phyloP scores from a whole-genome alignment of 2,113 vertebrate species.

The Mobula hypostoma region DNA sequence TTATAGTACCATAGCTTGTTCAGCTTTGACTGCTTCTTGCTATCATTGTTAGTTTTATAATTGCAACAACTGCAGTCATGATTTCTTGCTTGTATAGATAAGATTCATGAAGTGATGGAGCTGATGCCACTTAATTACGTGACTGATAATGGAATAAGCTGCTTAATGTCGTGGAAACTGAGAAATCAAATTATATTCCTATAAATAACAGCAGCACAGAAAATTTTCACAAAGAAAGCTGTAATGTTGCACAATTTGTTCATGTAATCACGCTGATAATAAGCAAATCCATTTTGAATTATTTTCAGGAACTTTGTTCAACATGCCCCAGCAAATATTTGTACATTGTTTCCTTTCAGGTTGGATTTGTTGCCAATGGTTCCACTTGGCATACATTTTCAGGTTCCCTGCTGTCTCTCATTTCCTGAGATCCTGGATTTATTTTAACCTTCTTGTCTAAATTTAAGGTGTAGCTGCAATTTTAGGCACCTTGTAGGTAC shows the following conservation, averaged over 20 bases:
- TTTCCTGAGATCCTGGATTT: neutral
- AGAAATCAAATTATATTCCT: conserved; percentile 28
- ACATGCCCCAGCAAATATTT: neutral
- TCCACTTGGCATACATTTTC: too few relatives aligned
- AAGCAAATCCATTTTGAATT: conserved; percentile 2
- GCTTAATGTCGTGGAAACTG: conserved; percentile 15
- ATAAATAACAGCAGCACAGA: neutral
- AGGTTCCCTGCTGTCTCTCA: neutral
- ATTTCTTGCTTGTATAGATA: neutral
- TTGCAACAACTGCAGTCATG: neutral
- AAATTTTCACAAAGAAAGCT: neutral
- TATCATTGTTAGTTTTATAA: neutral
- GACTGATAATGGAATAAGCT: conserved; percentile 21
- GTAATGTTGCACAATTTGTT: neutral
- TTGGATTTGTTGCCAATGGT: neutral
- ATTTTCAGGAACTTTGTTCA: neutral
- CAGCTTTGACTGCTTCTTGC: neutral
- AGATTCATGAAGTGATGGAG: conserved; percentile 24
- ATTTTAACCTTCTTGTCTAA: neutral
- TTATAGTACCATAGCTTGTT: neutral
- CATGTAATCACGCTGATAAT: neutral
- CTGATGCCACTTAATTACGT: conserved; percentile 30
- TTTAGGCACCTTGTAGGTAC: neutral
- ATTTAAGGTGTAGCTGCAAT: neutral
- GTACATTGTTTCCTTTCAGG: neutral